phyloP scores from a whole-genome alignment of 2,888 invertebrate genomes.

The Thalpophila matura region DNA sequence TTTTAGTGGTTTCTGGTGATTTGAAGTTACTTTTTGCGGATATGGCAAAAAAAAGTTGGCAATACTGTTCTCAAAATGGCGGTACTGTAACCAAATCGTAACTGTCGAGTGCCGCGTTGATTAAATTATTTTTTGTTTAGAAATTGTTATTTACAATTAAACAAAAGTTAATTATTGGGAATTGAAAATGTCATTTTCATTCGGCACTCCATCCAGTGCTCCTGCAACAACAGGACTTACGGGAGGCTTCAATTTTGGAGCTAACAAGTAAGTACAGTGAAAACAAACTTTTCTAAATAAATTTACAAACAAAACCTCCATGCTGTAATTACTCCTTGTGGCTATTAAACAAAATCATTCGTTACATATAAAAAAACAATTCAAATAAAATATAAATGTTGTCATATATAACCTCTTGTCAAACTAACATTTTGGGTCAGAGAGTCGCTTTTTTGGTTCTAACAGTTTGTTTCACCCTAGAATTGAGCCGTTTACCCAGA shows the following conservation, averaged over 20 bases:
- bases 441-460: background rate
- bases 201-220: constrained; percentile 87
- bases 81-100: no score
- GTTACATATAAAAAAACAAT: background rate
- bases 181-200: constrained; percentile 85
- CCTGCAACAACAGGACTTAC: constrained; percentile 82
- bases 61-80: no score
- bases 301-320: constrained; percentile 25
- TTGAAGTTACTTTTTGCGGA: no score
- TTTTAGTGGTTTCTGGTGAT: no score
- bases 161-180: background rate
- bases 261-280: constrained; percentile 83
- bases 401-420: constrained; percentile 33
- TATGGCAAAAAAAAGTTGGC: no score
- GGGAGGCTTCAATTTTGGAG: constrained; percentile 86
- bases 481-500: background rate
- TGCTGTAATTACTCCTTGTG: background rate
- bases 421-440: no score
- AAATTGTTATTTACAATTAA: background rate
- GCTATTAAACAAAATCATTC: background rate
- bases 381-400: constrained; percentile 18
- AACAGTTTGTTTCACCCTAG: background rate
- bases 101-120: constrained; percentile 36
- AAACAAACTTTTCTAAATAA: constrained; percentile 10
- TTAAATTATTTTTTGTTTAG: background rate